A percentile compares a stretch with the other conserved stretches of the same genome.
phyloP scores from a whole-genome alignment of 2,797 vertebrate species.

The Thunnus albacares region DNA sequence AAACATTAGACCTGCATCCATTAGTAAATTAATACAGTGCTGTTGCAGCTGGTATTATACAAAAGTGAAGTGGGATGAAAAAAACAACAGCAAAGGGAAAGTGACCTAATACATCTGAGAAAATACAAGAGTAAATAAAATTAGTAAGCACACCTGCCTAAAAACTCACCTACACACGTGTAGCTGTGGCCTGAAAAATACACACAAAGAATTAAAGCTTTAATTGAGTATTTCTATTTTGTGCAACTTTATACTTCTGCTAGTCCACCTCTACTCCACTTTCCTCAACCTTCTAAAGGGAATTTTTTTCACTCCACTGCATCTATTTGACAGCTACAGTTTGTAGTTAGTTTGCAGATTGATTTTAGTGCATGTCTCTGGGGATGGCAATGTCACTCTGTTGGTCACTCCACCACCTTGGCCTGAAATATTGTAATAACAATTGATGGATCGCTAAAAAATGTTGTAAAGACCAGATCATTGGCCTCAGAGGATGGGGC shows the following conservation, averaged over 20 bases:
- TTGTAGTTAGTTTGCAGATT: background rate
- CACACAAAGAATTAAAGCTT: background rate
- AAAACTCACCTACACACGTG: background rate
- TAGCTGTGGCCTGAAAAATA: slow-evolving; percentile 23
- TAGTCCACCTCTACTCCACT: no score
- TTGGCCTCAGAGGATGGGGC: no score
- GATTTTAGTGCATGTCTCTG: background rate
- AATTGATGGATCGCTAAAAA: no score
- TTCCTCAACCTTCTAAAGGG: no score
- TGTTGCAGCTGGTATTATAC: background rate
- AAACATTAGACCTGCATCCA: background rate
- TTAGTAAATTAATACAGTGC: background rate
- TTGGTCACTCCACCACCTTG: no score
- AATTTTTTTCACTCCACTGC: background rate
- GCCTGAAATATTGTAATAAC: no score
- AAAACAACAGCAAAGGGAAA: background rate
- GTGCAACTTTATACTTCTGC: background rate
- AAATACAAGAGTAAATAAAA: background rate
- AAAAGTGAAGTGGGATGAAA: background rate
- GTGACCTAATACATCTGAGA: background rate
- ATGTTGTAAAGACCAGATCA: no score
- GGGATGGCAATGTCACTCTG: no score
- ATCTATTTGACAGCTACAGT: background rate
- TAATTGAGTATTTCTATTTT: background rate
- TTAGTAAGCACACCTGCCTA: background rate